Base-by-base conservation (phyloP, 2,797 vertebrate species). In the Uromys caudimaculatus region DNA sequence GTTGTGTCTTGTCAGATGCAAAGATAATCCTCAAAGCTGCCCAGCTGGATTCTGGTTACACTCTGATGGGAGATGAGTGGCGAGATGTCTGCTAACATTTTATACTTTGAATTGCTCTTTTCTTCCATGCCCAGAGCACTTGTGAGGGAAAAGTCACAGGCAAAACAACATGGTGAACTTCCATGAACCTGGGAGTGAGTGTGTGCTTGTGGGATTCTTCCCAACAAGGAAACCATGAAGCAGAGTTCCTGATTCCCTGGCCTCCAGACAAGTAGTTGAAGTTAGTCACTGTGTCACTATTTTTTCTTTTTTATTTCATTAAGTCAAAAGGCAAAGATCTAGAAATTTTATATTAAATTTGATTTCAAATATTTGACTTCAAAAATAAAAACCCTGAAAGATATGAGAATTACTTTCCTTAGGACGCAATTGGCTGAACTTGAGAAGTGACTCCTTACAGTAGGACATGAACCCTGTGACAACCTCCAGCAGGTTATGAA, bases 331-430 rank as follows among this genome's bases (percentile, higher is more conserved):
- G 32, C 11, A 96, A 73, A 94, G 62, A n/a, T 90, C 8, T 90
- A 67, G n/a, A 93, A 50, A 85, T 75, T 93, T 90, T 24, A 62
- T 24, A 41, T 84, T 90, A 92, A 95, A 83, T 79, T 14, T 54
- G 19, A 7, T 23, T 81, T 62, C 50, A 38, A 23, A 41, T 21
- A 85, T 89, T 88, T 56, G 60, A 38, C 58, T 91, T 38, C 1
- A 50, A 5, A 44, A 87, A 38, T 71, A 38, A 89, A 76, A 23
- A 13, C 21, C 23, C 14, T 29, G 21, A 44, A 81, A 81, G n/a
- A 3, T 47, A 19, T 56, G 50, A 69, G 6, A 82, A 52, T 90
- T 24, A 85, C 32, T 73, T 82, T 6, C 29, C 6, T 12, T 1
- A 0, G 41, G 38, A 38, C 9, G 19, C 50, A 35, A 44, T 27